Evolutionary conservation across 2,888 invertebrate species (phyloP).

Genomic region (Drosophila lacicola): DNA sequence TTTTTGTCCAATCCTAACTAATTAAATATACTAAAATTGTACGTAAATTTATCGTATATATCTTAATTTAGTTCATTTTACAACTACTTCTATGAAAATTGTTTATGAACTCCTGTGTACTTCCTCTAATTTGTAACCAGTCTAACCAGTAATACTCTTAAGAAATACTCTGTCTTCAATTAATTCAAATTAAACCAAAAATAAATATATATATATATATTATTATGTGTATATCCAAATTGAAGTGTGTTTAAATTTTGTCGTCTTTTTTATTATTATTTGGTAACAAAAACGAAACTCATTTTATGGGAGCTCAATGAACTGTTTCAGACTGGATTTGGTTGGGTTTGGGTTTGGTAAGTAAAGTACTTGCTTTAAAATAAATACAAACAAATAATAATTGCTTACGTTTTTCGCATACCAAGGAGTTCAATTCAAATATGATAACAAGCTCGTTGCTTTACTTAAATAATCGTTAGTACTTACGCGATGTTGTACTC

Average conservation of each 20-base stretch:
- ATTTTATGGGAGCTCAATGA: not conserved
- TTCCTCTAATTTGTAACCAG: constrained; percentile 61
- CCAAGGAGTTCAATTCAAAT: not conserved
- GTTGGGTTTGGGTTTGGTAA: constrained; percentile 8
- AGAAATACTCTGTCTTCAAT: constrained; percentile 70
- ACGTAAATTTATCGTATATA: constrained; percentile 9
- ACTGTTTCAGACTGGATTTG: constrained; percentile 11
- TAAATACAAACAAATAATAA: not conserved
- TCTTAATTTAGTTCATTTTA: constrained; percentile 29
- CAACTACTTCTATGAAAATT: constrained; percentile 13
- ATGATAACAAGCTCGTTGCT: not conserved
- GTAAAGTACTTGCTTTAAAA: constrained; percentile 5
- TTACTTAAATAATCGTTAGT: no score
- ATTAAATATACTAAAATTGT: constrained; percentile 11
- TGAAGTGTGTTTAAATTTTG: not conserved
- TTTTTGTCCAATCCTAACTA: constrained; percentile 29
- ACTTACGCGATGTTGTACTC: no score
- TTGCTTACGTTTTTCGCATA: not conserved
- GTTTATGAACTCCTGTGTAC: constrained; percentile 48
- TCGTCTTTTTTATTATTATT: not conserved
- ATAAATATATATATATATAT: constrained; percentile 47
- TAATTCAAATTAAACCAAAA: constrained; percentile 63
- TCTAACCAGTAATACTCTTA: constrained; percentile 62
- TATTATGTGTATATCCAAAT: constrained; percentile 33
- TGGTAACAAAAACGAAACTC: not conserved